Evolutionary conservation across 2,113 vertebrate genomes (phyloP), one percentile per base, ranked within the genome.

Genomic region (Lepidothrix coronata): DNA sequence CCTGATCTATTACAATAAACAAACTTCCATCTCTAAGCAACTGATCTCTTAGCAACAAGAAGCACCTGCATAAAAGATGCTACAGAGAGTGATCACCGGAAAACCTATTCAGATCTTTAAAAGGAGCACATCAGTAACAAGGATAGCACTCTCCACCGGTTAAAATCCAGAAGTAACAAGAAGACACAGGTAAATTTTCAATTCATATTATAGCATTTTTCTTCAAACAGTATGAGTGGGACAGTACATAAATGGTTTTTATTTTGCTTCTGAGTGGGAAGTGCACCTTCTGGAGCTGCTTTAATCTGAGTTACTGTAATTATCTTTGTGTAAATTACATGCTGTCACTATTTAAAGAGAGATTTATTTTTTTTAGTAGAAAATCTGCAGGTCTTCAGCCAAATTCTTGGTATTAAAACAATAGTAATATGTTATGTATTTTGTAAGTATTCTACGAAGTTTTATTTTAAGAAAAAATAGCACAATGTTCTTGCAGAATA

Each of bases 11-110:
- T 88, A 94, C 90, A 92, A 92, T 85, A 93, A 85, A 80, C 92
- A 97, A 95, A 93, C 80, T 93, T 96, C 95, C 96, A 98, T 98
- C 97, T 98, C 98, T 89, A 98, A 98, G 98, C 98, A 98, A 98
- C 98, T 98, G 95, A 98, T 98, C 98, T 98, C 98, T 98, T 98
- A 98, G 98, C 98, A 98, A 98, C 98, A 97, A 98, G 97, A 98
- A 98, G 98, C 97, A 98, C 98, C 98, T 98, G 98, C 97, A 98
- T 98, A 97, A 98, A 98, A 98, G 98, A 98, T 98, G 97, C 97
- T 97, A 97, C 97, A 91, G 96, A 97, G 96, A 97, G 96, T 88
- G 96, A 96, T 95, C 97, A 97, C 95, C 97, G 97, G 97, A 95
- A 97, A 98, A 94, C 87, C 97, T 91, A 52, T 75, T 80, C 94